Evolutionary conservation across 23 tunicate species (phyloP).

Genomic region (Styela plicata): DNA sequence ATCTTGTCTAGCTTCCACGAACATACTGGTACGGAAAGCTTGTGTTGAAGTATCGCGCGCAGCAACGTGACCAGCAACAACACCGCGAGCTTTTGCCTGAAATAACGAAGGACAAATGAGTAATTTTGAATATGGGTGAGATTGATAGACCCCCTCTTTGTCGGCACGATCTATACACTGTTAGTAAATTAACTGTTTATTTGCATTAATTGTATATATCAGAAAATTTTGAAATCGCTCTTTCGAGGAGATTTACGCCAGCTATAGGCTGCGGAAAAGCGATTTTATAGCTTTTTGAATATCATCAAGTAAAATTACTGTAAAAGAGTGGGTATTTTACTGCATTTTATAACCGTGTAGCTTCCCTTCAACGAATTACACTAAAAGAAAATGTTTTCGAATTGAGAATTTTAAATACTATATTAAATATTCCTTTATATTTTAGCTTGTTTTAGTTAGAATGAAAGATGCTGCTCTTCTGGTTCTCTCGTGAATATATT

Average conservation of each 20-base stretch:
- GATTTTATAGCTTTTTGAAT: no score
- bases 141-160: no score
- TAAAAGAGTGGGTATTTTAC: neutral
- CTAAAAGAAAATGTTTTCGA: neutral
- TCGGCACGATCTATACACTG: no score
- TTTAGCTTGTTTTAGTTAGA: no score
- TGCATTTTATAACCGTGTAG: neutral
- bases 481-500: no score
- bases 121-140: neutral
- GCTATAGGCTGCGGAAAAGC: no score
- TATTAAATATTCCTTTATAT: neutral
- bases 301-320: no score
- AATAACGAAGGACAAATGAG: neutral
- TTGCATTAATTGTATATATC: neutral
- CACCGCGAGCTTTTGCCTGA: conserved; percentile 24
- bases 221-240: neutral
- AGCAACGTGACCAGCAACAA: conserved; percentile 52
- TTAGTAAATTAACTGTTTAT: no score
- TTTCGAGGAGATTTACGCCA: no score
- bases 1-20: conserved; percentile 29
- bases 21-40: conserved; percentile 34
- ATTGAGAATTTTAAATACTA: neutral
- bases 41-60: conserved; percentile 32
- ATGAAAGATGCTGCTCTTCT: no score
- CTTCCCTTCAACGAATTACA: neutral